These are phyloP conservation scores for Campoplex nolae DNA, from an alignment of 2,888 invertebrate species.

Conservation along the genomic window DNA sequence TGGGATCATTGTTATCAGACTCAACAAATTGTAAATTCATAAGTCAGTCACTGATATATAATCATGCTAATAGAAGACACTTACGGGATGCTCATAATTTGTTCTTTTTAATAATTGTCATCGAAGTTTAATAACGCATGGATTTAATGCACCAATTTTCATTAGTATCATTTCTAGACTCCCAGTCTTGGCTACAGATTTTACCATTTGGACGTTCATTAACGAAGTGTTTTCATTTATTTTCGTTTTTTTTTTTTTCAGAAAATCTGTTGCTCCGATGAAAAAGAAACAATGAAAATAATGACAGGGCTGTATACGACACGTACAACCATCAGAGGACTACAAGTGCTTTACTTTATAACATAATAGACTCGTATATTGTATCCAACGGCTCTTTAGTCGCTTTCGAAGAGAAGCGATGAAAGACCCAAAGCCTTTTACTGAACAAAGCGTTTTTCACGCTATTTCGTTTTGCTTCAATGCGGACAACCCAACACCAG, in stretches of 20 bases:
- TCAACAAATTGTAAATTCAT: background rate
- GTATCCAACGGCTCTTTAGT: constrained; percentile 51
- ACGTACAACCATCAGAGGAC: constrained; percentile 25
- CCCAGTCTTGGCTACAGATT: background rate
- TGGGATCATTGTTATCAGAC: background rate
- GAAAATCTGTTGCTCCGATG: constrained; percentile 44
- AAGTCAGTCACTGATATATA: background rate
- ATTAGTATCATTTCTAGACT: background rate
- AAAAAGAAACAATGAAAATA: constrained; percentile 45
- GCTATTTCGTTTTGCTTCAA: constrained; percentile 75
- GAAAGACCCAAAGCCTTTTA: constrained; percentile 58
- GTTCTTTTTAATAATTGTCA: background rate
- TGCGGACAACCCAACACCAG: constrained; percentile 66
- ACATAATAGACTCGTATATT: constrained; percentile 51
- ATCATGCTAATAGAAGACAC: background rate
- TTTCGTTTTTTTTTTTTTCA: background rate
- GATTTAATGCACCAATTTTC: background rate
- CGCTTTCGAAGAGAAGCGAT: constrained; percentile 52
- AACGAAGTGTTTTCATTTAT: constrained; percentile 7
- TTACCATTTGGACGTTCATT: background rate
- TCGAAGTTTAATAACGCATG: background rate
- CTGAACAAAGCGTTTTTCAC: constrained; percentile 68
- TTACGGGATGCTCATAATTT: background rate
- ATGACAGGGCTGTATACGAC: constrained; percentile 20
- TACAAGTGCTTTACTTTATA: constrained; percentile 42